A percentile compares a stretch with the other conserved stretches of the same genome.
Evolutionary conservation across 2,797 vertebrate species (phyloP).

Genomic region (Spondyliosoma cantharus): DNA sequence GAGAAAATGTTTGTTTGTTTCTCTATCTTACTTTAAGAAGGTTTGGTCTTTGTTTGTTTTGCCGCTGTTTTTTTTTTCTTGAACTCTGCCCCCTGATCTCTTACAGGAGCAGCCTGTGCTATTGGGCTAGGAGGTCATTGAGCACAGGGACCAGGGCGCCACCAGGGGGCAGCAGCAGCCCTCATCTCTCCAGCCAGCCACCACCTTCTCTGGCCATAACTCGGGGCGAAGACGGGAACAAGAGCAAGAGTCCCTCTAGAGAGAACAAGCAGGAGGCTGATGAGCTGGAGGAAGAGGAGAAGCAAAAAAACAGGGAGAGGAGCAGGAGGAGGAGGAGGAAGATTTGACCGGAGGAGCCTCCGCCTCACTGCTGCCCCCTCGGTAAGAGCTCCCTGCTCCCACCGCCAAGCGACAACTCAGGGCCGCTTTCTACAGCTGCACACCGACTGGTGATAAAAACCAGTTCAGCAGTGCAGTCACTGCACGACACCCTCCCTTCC

Average conservation of each 20-base stretch:
- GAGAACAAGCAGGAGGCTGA: conserved; percentile 69
- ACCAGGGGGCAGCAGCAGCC: conserved; percentile 89
- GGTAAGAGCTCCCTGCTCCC: conserved; percentile 71
- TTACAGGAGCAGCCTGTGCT: conserved; percentile 75
- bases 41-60: neutral
- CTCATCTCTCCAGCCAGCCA: conserved; percentile 83
- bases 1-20: conserved; percentile 23
- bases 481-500: conserved; percentile 37
- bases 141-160: conserved; percentile 80
- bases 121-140: conserved; percentile 65
- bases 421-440: conserved; percentile 84
- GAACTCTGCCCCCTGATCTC: conserved; percentile 4
- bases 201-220: conserved; percentile 81
- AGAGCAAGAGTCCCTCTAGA: conserved; percentile 61
- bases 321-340: conserved; percentile 59
- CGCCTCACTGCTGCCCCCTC: conserved; percentile 86
- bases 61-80: neutral
- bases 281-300: conserved; percentile 71
- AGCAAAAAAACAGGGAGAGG: conserved; percentile 37
- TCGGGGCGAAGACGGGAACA: conserved; percentile 65
- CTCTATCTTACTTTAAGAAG: neutral
- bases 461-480: conserved; percentile 59
- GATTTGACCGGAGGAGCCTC: conserved; percentile 71
- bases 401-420: conserved; percentile 82
- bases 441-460: conserved; percentile 47